Conservation (phyloP, 2,888 invertebrate genomes). For the Cheilosia vulpina region DNA sequence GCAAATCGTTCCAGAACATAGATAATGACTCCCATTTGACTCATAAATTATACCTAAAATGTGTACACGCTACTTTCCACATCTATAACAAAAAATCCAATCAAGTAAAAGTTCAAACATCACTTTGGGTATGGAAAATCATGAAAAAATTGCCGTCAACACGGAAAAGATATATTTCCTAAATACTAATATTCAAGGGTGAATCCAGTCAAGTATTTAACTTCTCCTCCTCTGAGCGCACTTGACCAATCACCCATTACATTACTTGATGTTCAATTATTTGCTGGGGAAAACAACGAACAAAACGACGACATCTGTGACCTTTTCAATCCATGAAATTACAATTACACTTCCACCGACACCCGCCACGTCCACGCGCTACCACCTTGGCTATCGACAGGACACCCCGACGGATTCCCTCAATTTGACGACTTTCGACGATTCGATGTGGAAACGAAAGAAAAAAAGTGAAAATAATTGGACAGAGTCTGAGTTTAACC, state of each 20-base stretch:
- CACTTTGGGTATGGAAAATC: conserved; percentile 9
- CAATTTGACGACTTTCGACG: conserved; percentile 55
- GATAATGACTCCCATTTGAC: conserved; percentile 81
- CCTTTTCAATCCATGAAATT: conserved; percentile 75
- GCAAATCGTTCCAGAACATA: conserved; percentile 72
- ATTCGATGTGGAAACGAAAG: conserved; percentile 46
- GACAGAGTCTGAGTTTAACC: conserved; percentile 70
- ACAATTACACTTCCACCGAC: conserved; percentile 68
- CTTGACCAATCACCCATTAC: conserved; percentile 75
- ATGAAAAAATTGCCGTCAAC: conserved; percentile 6
- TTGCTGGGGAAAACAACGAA: conserved; percentile 64
- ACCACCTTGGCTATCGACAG: conserved; percentile 24
- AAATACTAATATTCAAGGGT: conserved; percentile 64
- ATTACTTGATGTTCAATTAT: conserved; percentile 74
- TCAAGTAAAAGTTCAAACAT: conserved; percentile 46
- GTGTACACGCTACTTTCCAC: background rate
- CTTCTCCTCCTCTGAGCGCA: conserved; percentile 49
- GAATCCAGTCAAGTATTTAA: conserved; percentile 69
- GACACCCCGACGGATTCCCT: conserved; percentile 51
- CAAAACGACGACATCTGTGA: conserved; percentile 74
- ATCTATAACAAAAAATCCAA: conserved; percentile 21
- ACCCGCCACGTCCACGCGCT: conserved; percentile 37
- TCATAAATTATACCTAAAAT: conserved; percentile 79
- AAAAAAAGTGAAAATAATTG: conserved; percentile 63
- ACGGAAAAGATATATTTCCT: conserved; percentile 49